phyloP scores from a whole-genome alignment of 2,888 invertebrate genomes.

The Altica lythri region DNA sequence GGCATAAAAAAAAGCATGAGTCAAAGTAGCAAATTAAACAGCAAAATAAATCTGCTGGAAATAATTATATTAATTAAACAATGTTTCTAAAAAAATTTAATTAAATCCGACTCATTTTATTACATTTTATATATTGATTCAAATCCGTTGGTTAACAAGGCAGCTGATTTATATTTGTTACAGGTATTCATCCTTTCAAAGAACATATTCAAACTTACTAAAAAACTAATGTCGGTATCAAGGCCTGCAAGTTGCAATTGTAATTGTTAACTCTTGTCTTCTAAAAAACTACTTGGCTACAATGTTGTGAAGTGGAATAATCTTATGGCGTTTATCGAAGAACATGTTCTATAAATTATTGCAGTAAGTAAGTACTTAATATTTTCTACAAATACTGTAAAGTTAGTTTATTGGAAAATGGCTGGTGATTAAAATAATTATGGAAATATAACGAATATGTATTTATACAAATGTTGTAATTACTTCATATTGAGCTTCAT shows the following conservation, averaged over 20 bases:
- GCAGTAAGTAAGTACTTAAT: conserved; percentile 5
- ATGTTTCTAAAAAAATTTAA: no score
- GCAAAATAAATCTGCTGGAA: no score
- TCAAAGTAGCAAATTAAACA: no score
- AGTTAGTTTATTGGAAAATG: conserved; percentile 1
- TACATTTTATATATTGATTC: no score
- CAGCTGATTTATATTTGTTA: no score
- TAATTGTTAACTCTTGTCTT: conserved; percentile 27
- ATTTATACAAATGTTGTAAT: not conserved
- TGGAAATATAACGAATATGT: not conserved
- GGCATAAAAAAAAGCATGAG: no score
- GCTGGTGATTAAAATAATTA: conserved; percentile 5
- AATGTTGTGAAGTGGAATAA: not conserved
- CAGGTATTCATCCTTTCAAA: conserved; percentile 8
- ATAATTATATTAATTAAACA: no score
- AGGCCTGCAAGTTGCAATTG: conserved; percentile 33
- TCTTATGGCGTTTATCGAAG: not conserved
- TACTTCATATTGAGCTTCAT: not conserved
- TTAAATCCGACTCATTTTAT: no score
- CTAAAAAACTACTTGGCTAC: conserved; percentile 1
- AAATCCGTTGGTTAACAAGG: no score
- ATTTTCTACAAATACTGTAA: conserved; percentile 5
- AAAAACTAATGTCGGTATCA: conserved; percentile 29
- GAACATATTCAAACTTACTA: conserved; percentile 19
- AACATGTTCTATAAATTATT: conserved; percentile 10